Evolutionary conservation across 2,888 invertebrate genomes (phyloP), one percentile per base, ranked within the genome.

Genomic region (Cremastinae sp.): DNA sequence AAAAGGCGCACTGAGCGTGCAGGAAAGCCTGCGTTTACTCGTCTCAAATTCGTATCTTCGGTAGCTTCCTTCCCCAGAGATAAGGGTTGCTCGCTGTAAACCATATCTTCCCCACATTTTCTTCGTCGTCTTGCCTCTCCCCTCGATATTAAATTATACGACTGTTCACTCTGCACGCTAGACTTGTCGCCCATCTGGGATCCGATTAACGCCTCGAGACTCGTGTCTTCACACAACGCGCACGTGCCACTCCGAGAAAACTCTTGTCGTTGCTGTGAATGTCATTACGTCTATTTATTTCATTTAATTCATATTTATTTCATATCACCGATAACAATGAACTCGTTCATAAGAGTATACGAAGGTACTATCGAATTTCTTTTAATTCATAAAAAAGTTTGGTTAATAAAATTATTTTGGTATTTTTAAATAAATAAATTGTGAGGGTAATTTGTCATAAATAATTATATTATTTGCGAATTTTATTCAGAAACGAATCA

Each of bases 21-120:
- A 37, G 62, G 56, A 49, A 22, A 49, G 20, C 22, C 68, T 22
- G 14, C 71, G 66, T 68, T 75, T 56, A 53, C 72, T 59, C 47
- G 18, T 18, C 69, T 69, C 45, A 28, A 69, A 73, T 68, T 75
- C 71, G 41, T 68, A 74, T 74, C 56, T 61, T 53, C 68, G 49
- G 53, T 39, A 53, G 59, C 55, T 28, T 12, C 20, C 65, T 70
- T 53, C 62, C 62, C 18, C 45, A 39, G 45, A 62, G 72, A 72
- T 76, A 72, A 76, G 75, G 68, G 76, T 68, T 20, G 55, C 58
- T 76, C 72, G 64, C 64, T 73, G 69, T 69, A 73, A 47, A 62
- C 62, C 56, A 45, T 28, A 68, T 68, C 58, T 41, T 28, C 22
- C 16, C 39, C 59, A 35, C 59, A 59, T 59, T 69, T 59, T 69